Base-by-base conservation (phyloP, 2,797 vertebrate genomes). In the Chanos chanos region DNA sequence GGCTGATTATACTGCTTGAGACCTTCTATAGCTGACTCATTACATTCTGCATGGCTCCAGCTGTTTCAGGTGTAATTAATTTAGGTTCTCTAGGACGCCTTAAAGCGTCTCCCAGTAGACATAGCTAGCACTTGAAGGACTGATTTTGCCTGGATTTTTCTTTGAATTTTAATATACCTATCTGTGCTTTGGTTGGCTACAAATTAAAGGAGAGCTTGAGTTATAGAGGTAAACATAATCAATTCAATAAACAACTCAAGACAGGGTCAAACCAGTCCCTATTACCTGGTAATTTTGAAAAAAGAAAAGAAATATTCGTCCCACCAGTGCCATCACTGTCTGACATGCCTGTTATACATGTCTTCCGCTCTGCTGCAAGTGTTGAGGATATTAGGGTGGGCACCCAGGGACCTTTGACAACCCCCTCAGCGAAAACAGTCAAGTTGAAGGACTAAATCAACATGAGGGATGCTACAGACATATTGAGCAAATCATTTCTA, bases 401-500 rank as follows among this genome's bases (percentile, higher is more conserved):
- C 80, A 79, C 72, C 34, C 9, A 64, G 80, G 70, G 68, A 77
- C 75, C 75, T 66, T 67, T 64, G 61, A 60, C 63, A 64, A 73
- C 66, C 66, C 61, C 75, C 51, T 18, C 57, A 34, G 68, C 72
- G 27, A 64, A 72, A 78, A 65, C 75, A 84, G 74, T 80, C 75
- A 70, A 83, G 71, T 74, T 74, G 73, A 77, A 81, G 61, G 60
- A 82, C 76, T 79, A 68, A 85, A 77, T 79, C 79, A 78, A 79
- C 74, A 73, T 72, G 77, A 77, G 67, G 56, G 57, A 55, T 73
- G 73, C 66, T 22, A 2, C 70, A 75, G 79, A 81, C 74, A 76
- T 74, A 77, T 76, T 79, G 76, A 76, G 70, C 70, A 82, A 83
- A 86, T 81, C 70, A 82, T 84, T 84, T 80, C 83, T 75, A 77